Base-by-base conservation (phyloP, 2,113 vertebrate species). In the Columbina picui region DNA sequence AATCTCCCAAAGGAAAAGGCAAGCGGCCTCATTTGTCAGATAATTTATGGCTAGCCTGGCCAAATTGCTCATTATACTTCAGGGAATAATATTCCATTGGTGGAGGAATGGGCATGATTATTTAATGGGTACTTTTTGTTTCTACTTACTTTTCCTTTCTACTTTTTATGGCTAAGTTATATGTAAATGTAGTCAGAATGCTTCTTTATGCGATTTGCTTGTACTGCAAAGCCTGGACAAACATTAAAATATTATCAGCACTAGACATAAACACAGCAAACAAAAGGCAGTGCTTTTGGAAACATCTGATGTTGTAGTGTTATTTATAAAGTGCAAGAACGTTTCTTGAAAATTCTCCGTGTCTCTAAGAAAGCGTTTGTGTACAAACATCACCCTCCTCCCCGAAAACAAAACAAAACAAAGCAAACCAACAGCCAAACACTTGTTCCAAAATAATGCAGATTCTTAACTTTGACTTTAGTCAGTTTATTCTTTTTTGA, bases 21-120 rank as follows among this genome's bases (percentile, higher is more conserved):
- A 89, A 89, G 57, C 91, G 89, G 81, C 59, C 80, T 87, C 79
- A 87, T 96, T 96, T 93, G 94, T 93, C 93, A 82, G 70, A 91
- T 96, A 96, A 97, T 97, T 97, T 97, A 96, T 95, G 89, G 34
- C 76, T 83, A 93, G 80, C 32, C 67, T 94, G 80, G 39, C 81
- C 85, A 90, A 96, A 97, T 90, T 91, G 91, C 84, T 96, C 73
- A 83, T 94, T 92, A 94, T 78, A 55, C 90, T 86, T 87, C 38
- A 95, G 93, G 87, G 94, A 94, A 68, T 94, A 84, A 71, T 96
- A 90, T 49, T 85, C 29, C 55, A 38, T 36, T 56, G 87, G 74
- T 94, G 77, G 69, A 90, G 87, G 76, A 93, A 95, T 94, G 70
- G 45, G 16, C 77, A 83, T 87, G 84, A 94, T 96, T 96, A 92